Evolutionary conservation across 2,797 vertebrate species (phyloP).

Genomic region (Galaxias olidus): DNA sequence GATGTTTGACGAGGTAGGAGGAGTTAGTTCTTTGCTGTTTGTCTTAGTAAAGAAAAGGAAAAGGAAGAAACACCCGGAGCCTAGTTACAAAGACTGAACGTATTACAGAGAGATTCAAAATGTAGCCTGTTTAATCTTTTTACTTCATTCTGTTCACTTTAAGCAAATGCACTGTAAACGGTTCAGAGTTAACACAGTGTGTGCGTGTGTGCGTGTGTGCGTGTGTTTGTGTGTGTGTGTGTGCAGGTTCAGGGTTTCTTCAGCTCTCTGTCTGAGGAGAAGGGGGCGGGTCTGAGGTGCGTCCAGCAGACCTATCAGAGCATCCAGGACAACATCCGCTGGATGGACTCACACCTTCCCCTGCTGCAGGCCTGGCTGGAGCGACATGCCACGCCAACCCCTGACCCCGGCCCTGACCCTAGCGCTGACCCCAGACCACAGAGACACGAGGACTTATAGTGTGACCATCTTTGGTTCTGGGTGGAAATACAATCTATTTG

Average conservation of each 20-base stretch:
- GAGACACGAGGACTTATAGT: slow-evolving; percentile 16
- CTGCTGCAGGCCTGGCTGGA: slow-evolving; percentile 80
- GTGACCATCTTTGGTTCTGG: not conserved
- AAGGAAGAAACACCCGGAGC: too few species aligned
- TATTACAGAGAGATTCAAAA: too few species aligned
- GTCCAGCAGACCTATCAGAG: slow-evolving; percentile 84
- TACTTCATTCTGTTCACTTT: too few species aligned
- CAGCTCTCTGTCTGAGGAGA: slow-evolving; percentile 75
- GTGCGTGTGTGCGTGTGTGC: not conserved
- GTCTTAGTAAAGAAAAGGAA: too few species aligned
- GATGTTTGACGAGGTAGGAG: too few species aligned
- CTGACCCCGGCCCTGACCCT: not conserved
- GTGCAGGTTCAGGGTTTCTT: slow-evolving; percentile 83
- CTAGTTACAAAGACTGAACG: too few species aligned
- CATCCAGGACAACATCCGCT: slow-evolving; percentile 87
- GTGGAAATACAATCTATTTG: not conserved
- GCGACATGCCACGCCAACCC: slow-evolving; percentile 23
- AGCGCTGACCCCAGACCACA: not conserved
- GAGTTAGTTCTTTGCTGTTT: too few species aligned
- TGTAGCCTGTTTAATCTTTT: too few species aligned
- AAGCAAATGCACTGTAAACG: too few species aligned
- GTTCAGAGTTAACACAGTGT: not conserved
- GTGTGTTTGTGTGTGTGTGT: not conserved
- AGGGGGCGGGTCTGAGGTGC: slow-evolving; percentile 80
- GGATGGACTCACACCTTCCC: slow-evolving; percentile 85